Evolutionary conservation across 53 echinoderm and acorn worm species (phyloP).

Genomic region (Paelopatides confundens): DNA sequence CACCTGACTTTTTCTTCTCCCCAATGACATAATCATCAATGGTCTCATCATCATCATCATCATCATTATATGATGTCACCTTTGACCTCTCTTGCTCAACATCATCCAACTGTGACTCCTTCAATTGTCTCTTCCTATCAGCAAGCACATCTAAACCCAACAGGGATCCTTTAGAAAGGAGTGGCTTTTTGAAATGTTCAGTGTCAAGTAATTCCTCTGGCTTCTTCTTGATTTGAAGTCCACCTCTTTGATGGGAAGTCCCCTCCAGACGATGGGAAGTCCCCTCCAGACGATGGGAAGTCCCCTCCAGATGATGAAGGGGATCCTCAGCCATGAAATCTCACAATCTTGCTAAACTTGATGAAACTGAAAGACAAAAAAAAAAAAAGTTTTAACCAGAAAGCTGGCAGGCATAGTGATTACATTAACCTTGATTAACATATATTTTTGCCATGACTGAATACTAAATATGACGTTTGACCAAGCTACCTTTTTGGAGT

Average conservation of each 20-base stretch:
- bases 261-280: constrained; percentile 82
- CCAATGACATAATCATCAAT: constrained; percentile 58
- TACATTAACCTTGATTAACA: no score
- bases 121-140: constrained; percentile 80
- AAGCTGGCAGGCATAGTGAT: no score
- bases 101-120: constrained; percentile 65
- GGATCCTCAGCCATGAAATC: neutral
- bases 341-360: neutral
- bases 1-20: constrained; percentile 52
- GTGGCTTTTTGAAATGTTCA: constrained; percentile 66
- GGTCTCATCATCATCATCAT: constrained; percentile 73
- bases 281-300: constrained; percentile 87
- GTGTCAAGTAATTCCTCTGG: constrained; percentile 11
- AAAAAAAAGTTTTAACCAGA: no score
- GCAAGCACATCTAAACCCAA: constrained; percentile 90
- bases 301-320: constrained; percentile 74
- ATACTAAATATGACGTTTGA: no score
- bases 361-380: neutral
- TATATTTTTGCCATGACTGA: no score
- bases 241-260: constrained; percentile 76
- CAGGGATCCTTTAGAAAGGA: constrained; percentile 60
- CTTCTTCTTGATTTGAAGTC: constrained; percentile 90
- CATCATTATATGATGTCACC: constrained; percentile 77
- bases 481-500: no score
- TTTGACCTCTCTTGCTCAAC: constrained; percentile 76